Evolutionary conservation across 2,113 vertebrate genomes (phyloP), one percentile per base, ranked within the genome.

Genomic region (Plotosus lineatus): DNA sequence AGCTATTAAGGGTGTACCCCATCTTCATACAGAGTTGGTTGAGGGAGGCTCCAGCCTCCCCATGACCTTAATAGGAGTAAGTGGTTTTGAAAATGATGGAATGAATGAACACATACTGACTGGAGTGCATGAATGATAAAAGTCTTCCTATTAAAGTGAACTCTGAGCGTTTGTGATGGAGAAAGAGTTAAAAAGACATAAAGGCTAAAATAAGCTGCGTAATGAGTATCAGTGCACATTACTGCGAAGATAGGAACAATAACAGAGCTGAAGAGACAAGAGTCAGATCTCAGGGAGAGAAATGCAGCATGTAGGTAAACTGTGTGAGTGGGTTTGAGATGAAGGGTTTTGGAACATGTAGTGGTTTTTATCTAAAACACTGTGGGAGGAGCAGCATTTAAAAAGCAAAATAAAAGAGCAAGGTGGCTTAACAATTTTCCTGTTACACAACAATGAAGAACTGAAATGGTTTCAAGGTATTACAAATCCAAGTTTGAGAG

Each of bases 251-350:
- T 17, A 76, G 69, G 28, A 58, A 11, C 38, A 10, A 26, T 40
- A 28, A 28, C 4, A 76, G n/a, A 58, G 36, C 12, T 75, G 21
- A 73, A 51, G 28, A 73, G 31, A 50, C 46, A 33, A 73, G 11
- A 46, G 17, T 23, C 42, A 12, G 28, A 3, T 33, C 1, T 73
- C 8, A 56, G 33, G 8, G 28, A 77, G 48, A 63, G 12, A 31
- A 48, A 12, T 61, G 56, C 56, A 61, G 56, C 56, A 61, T 48
- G 75, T 26, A 77, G 48, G 58, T 63, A 63, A 61, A 77, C 26
- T 61, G 74, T 75, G 74, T 77, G 75, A 61, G 75, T 77, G 75
- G 75, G 75, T 58, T 63, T 48, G 33, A 46, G 42, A 63, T 75
- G 73, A 63, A 46, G 75, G 40, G 12, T 63, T 63, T 63, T 77